Evolutionary conservation across 2,113 vertebrate species (phyloP).

Genomic region (Aldabrachelys gigantea): DNA sequence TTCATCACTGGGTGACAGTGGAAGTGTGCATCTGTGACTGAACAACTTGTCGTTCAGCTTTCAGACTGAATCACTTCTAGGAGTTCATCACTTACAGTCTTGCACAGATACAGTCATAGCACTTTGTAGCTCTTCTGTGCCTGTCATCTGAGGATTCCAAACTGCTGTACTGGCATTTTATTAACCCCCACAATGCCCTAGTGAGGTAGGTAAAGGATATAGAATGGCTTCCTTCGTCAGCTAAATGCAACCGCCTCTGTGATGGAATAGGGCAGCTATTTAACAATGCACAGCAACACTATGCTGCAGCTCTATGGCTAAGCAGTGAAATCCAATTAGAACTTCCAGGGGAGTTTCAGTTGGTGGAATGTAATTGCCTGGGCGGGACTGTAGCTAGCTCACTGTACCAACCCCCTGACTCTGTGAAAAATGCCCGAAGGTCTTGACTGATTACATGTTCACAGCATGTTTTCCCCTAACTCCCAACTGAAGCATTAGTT

Average conservation of each 20-base stretch:
- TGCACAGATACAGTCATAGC: not conserved
- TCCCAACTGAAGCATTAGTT: not conserved
- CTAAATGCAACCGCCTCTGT: not conserved
- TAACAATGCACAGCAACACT: not conserved
- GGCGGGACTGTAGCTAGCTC: not conserved
- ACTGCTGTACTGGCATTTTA: not conserved
- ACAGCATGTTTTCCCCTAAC: not conserved
- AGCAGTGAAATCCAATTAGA: not conserved
- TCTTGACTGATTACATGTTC: not conserved
- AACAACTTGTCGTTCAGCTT: not conserved
- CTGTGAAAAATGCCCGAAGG: not conserved
- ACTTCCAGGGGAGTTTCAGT: not conserved
- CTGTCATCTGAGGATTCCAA: not conserved
- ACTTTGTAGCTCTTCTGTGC: not conserved
- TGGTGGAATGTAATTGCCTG: not conserved
- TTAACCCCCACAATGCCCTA: accelerated
- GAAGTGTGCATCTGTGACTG: not conserved
- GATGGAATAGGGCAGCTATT: not conserved
- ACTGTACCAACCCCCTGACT: not conserved
- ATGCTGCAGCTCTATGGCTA: not conserved
- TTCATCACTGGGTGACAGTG: slow-evolving; percentile 54
- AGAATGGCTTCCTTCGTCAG: not conserved
- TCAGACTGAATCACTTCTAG: not conserved
- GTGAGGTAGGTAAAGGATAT: accelerated
- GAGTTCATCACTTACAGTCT: not conserved